Evolutionary conservation across 2,113 vertebrate genomes (phyloP).

Genomic region (Crotophaga sulcirostris): DNA sequence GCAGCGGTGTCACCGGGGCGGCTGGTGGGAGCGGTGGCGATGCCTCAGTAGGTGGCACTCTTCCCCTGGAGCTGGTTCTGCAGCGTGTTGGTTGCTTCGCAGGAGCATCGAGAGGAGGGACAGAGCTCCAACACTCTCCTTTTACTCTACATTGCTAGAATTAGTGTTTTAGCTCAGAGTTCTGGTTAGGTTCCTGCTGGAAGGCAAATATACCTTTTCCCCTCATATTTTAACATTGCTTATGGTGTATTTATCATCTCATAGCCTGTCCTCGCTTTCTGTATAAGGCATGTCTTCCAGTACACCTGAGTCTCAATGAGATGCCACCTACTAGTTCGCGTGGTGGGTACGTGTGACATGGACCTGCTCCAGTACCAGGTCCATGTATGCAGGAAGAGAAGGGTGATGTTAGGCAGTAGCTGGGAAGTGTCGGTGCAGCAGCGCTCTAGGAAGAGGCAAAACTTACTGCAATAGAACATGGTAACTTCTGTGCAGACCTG

Average conservation of each 20-base stretch:
- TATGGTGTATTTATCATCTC: neutral
- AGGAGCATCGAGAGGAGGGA: neutral
- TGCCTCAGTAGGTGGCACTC: conserved; percentile 59
- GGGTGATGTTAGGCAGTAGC: neutral
- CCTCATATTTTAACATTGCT: neutral
- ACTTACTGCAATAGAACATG: rapidly evolving
- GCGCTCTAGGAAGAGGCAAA: neutral
- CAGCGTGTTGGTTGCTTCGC: too few species aligned
- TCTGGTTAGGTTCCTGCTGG: neutral
- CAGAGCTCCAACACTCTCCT: neutral
- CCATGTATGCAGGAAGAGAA: rapidly evolving
- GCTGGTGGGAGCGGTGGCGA: neutral
- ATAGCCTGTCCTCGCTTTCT: neutral
- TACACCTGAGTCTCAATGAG: rapidly evolving
- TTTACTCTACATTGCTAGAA: neutral
- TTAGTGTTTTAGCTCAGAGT: neutral
- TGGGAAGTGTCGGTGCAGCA: neutral
- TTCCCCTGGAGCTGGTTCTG: neutral
- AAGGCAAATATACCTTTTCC: neutral
- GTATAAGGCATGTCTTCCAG: neutral
- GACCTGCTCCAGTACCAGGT: neutral
- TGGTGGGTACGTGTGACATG: neutral
- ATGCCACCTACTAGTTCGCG: neutral
- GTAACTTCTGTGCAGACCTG: too few species aligned
- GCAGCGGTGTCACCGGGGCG: neutral